phyloP scores from a whole-genome alignment of 2,113 vertebrate genomes.

The Numida meleagris region DNA sequence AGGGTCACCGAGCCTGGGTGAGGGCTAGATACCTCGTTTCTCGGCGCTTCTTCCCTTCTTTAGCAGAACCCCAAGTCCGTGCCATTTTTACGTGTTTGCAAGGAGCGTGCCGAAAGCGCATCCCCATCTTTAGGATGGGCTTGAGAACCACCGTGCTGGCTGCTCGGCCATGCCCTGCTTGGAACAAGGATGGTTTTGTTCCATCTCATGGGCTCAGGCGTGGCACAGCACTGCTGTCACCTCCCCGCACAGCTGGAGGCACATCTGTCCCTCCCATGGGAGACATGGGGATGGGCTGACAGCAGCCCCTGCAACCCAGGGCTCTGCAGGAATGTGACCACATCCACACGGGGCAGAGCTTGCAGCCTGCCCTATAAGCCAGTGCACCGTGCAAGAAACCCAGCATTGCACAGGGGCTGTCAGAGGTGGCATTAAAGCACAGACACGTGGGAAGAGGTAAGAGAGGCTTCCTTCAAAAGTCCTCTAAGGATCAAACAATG shows the following conservation, averaged over 20 bases:
- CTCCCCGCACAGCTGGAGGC: neutral
- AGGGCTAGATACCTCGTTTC: neutral
- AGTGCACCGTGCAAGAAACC: fast-evolving
- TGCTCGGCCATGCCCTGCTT: neutral
- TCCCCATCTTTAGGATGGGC: neutral
- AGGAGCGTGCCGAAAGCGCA: neutral
- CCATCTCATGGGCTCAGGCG: fast-evolving
- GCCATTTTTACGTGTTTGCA: fast-evolving
- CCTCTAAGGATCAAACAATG: neutral
- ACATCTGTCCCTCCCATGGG: neutral
- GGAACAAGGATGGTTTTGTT: neutral
- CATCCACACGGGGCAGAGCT: fast-evolving
- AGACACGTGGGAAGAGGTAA: neutral
- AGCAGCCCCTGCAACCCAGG: neutral
- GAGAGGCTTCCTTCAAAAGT: neutral
- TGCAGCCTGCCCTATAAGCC: neutral
- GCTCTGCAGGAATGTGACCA: neutral
- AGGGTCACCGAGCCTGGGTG: fast-evolving
- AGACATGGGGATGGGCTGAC: neutral
- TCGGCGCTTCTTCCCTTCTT: neutral
- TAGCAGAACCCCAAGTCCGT: fast-evolving
- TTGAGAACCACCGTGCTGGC: neutral
- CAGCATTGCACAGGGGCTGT: neutral
- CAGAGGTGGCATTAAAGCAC: neutral
- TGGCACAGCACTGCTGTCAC: neutral